Percentiles rank a stretch among this genome's conserved stretches.
Conservation (phyloP, 2,113 vertebrate species). For the Pituophis catenifer region DNA sequence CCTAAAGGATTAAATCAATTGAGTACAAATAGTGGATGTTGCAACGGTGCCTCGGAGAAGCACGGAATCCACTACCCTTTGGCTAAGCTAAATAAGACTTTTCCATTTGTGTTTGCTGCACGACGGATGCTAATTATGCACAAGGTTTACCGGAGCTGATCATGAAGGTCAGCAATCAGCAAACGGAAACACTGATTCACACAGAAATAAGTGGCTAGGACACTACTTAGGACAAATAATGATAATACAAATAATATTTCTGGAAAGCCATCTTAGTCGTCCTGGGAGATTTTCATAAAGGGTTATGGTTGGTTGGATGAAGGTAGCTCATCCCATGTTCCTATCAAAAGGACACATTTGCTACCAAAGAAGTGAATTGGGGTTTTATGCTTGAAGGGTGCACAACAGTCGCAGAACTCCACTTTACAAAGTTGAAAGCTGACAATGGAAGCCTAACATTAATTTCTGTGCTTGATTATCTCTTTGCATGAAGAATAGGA, state of each 20-base stretch:
- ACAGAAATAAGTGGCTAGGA: background rate
- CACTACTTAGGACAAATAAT: background rate
- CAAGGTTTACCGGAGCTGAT: background rate
- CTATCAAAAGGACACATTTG: background rate
- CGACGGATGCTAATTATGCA: background rate
- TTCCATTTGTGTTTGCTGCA: background rate
- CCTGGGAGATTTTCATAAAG: background rate
- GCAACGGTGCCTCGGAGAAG: background rate
- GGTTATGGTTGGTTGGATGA: background rate
- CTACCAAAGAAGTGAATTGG: background rate
- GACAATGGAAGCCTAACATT: background rate
- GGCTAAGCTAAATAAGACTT: background rate
- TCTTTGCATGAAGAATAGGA: background rate
- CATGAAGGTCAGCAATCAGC: background rate
- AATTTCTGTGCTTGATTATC: background rate
- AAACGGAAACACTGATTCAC: background rate
- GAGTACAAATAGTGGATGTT: background rate
- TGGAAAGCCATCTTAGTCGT: background rate
- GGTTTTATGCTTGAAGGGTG: background rate
- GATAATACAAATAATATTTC: background rate
- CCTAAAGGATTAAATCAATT: constrained; percentile 6
- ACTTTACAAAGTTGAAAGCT: background rate
- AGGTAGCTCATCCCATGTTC: background rate
- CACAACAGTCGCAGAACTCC: background rate
- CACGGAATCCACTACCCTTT: background rate